Evolutionary conservation across 2,888 invertebrate genomes (phyloP).

Genomic region (Xestia c-nigrum): DNA sequence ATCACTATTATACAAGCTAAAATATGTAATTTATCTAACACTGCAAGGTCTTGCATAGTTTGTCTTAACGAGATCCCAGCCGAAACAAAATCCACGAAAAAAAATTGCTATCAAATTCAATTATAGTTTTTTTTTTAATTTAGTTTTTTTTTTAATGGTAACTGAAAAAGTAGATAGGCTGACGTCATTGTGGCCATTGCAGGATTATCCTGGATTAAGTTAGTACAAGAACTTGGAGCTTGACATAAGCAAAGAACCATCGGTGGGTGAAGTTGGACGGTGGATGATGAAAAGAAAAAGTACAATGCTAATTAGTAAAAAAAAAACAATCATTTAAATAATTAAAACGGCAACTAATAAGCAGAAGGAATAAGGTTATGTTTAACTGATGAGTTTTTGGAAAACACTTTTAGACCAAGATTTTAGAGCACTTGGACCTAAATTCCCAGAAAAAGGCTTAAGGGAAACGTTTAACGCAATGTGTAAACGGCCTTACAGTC

Average conservation of each 20-base stretch:
- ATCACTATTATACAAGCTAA: not conserved
- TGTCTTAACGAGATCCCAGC: not conserved
- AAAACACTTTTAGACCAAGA: not conserved
- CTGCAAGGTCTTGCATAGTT: not conserved
- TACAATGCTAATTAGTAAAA: too few relatives aligned
- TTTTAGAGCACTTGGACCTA: not conserved
- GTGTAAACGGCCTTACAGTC: conserved; percentile 43
- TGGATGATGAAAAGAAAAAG: too few relatives aligned
- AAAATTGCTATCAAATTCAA: too few relatives aligned
- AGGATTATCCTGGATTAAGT: too few relatives aligned
- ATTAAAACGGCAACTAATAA: not conserved
- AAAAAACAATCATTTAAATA: too few relatives aligned
- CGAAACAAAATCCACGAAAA: not conserved
- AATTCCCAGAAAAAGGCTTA: not conserved
- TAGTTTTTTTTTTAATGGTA: not conserved
- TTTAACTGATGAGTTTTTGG: not conserved
- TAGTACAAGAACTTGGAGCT: too few relatives aligned
- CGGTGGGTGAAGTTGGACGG: too few relatives aligned
- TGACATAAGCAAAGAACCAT: too few relatives aligned
- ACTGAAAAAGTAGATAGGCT: not conserved
- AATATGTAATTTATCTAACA: not conserved
- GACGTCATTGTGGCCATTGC: too few relatives aligned
- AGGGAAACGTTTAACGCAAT: not conserved
- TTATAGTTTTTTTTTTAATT: not conserved
- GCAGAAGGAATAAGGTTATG: not conserved